Base-by-base conservation (phyloP, 2,113 vertebrate species). In the Noturus placidus region DNA sequence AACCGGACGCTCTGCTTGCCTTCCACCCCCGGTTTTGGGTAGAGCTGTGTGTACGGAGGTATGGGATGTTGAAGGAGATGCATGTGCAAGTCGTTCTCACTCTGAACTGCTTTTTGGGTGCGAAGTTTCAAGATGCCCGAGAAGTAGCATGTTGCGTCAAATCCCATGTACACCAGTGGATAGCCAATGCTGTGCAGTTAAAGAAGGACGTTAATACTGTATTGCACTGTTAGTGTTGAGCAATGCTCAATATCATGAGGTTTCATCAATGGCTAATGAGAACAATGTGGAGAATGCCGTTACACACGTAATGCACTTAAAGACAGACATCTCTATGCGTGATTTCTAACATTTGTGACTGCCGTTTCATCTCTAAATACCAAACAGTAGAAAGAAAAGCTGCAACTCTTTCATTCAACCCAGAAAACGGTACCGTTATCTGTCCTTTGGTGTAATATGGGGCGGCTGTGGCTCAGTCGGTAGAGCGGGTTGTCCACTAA, bases 131-230 rank as follows among this genome's bases (percentile, higher is more conserved):
- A 94, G 89, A 95, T 93, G 90, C 94, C 95, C 91, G 94, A 94
- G 92, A 96, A 95, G 91, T 96, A 96, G 91, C 95, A 96, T 85
- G 95, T 96, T 88, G 93, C 95, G 87, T 96, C 95, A 85, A 96
- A 96, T 65, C 96, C 95, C 91, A 96, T 90, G 89, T 95, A 96
- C 35, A 96, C 96, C 1, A 96, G 92, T 38, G 96, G 96, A 90
- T 96, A 96, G 63, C 96, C 96, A 57, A 96, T 96, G 90, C 96
- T 96, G 85, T 4, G 4, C 2, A 35, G 69, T 86, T 35, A 54
- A 86, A 59, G 57, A 63, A 38, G n/a, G 35, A 84, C 27, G 50
- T 50, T 61, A 50, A 77, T 63, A 22, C 27, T 19, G 22, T 63
- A 42, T 9, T 7, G 42, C 42, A 19, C 17, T 0, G 7, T 35